Evolutionary conservation across 2,888 invertebrate genomes (phyloP).

Genomic region (Lasioglossum oenotherae): DNA sequence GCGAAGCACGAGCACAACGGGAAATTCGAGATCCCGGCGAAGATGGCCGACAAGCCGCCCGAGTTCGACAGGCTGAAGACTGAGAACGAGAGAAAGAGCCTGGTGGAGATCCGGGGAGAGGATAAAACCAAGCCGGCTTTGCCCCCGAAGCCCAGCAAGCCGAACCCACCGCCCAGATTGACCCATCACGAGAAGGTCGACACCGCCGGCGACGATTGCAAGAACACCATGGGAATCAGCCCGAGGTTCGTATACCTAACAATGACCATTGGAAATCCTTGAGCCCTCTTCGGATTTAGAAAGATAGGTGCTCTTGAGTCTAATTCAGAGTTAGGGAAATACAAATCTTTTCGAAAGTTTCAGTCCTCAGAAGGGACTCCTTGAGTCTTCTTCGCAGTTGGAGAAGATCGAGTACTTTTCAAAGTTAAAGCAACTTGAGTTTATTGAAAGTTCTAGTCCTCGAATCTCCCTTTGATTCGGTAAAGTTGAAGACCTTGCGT

Average conservation of each 20-base stretch:
- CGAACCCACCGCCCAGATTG: constrained; percentile 82
- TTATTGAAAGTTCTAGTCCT: too few relatives aligned
- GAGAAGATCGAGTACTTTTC: too few relatives aligned
- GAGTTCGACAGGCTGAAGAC: constrained; percentile 78
- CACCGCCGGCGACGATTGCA: constrained; percentile 63
- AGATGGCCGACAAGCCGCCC: constrained; percentile 77
- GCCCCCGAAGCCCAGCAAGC: constrained; percentile 91
- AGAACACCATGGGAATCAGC: constrained; percentile 67
- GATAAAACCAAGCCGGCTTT: constrained; percentile 89
- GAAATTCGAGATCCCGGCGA: constrained; percentile 78
- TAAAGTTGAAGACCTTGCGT: neutral
- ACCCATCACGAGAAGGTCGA: constrained; percentile 81
- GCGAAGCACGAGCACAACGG: constrained; percentile 75
- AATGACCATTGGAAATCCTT: neutral
- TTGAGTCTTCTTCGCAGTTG: too few relatives aligned
- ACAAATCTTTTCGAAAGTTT: too few relatives aligned
- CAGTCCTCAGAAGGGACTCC: too few relatives aligned
- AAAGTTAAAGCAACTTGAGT: too few relatives aligned
- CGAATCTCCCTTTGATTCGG: too few relatives aligned
- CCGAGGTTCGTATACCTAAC: constrained; percentile 71
- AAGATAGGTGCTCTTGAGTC: neutral
- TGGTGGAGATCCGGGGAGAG: constrained; percentile 75
- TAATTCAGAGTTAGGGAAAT: neutral
- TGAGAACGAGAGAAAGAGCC: constrained; percentile 74
- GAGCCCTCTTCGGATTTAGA: neutral